phyloP scores from a whole-genome alignment of 2,797 vertebrate genomes.

The Xiphorhynchus erythropygius region DNA sequence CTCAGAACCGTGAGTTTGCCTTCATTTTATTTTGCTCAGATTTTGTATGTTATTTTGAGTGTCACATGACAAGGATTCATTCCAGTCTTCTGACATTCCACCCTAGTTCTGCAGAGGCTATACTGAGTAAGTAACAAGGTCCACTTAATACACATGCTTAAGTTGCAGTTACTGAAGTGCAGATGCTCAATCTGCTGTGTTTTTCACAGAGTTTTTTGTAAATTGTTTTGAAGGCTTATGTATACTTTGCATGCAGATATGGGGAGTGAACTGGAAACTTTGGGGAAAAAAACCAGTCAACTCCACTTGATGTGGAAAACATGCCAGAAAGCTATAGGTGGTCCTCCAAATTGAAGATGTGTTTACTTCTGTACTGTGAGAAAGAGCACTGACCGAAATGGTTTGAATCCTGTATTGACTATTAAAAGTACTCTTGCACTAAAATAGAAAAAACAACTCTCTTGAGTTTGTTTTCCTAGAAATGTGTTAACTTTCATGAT shows the following conservation, averaged over 20 bases:
- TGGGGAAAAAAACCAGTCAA: fast-evolving
- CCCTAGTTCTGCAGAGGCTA: neutral
- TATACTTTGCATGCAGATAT: fast-evolving
- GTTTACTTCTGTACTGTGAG: neutral
- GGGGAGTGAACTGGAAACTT: neutral
- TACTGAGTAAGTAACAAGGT: neutral
- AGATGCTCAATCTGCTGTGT: neutral
- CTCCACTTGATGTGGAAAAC: neutral
- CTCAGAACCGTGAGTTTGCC: neutral
- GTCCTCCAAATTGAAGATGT: neutral
- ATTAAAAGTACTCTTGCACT: neutral
- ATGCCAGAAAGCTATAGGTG: neutral
- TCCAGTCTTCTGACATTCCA: neutral
- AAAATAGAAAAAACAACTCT: neutral
- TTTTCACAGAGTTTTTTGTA: neutral
- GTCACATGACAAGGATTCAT: neutral
- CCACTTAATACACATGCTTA: neutral
- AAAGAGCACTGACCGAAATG: neutral
- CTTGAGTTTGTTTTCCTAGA: neutral
- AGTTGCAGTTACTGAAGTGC: neutral
- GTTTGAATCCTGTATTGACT: neutral
- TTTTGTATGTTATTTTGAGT: neutral
- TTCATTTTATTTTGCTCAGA: neutral
- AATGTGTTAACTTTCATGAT: neutral
- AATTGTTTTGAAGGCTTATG: neutral